A percentile compares a stretch with the other conserved stretches of the same genome.
Conservation (phyloP, 2,888 invertebrate species). For the Noctua pronuba region DNA sequence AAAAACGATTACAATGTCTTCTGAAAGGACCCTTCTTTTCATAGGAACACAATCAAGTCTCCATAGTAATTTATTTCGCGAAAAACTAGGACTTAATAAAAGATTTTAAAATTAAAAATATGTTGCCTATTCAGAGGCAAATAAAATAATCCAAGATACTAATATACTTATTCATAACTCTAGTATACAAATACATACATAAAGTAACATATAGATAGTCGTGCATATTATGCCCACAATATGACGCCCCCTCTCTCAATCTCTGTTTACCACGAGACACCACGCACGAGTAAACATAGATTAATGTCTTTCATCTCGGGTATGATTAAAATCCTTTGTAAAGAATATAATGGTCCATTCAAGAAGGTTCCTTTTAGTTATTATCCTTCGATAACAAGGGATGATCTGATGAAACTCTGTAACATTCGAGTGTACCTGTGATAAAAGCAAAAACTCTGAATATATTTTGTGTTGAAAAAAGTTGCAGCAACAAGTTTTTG, state of each 20-base stretch:
- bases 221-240: not conserved
- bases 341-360: constrained; percentile 42
- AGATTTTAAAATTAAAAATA: constrained; percentile 1
- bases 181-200: not conserved
- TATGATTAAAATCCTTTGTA: constrained; percentile 70
- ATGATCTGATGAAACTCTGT: not conserved
- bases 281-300: constrained; percentile 71
- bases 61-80: not conserved
- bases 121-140: not conserved
- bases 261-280: constrained; percentile 48
- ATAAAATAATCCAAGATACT: constrained; percentile 33
- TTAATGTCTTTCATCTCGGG: constrained; percentile 75
- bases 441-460: not conserved
- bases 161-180: constrained; percentile 25
- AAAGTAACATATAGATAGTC: not conserved
- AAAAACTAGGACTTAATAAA: not conserved
- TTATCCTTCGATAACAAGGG: constrained; percentile 18
- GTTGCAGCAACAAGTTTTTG: too few relatives aligned
- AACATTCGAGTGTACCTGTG: not conserved
- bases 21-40: not conserved
- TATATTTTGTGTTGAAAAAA: too few relatives aligned
- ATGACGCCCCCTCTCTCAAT: constrained; percentile 42
- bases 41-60: not conserved
- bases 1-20: not conserved
- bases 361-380: constrained; percentile 24